A percentile compares a stretch with the other conserved stretches of the same genome.
These are phyloP conservation scores for Papilio aristodemus DNA, from an alignment of 1,140 invertebrate species.

Conservation along the genomic window DNA sequence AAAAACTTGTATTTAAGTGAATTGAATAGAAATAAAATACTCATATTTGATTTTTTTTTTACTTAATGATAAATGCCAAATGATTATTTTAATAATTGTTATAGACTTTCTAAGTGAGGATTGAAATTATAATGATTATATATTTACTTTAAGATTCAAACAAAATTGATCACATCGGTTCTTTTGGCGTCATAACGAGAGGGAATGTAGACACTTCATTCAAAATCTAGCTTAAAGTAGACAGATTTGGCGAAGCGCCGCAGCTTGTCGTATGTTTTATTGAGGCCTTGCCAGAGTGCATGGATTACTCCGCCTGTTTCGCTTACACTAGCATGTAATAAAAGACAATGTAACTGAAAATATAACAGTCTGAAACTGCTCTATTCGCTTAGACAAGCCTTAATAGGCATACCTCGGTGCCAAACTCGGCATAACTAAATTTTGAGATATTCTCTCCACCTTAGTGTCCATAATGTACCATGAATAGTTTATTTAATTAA, in stretches of 20 bases:
- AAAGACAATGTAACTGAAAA: slow-evolving; percentile 16
- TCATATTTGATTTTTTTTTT: not conserved
- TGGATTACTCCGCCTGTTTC: slow-evolving; percentile 8
- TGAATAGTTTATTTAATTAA: not conserved
- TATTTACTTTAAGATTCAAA: too few relatives aligned
- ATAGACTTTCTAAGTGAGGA: too few relatives aligned
- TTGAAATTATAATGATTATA: too few relatives aligned
- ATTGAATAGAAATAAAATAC: slow-evolving; percentile 15
- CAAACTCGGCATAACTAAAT: not conserved
- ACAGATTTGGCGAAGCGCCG: slow-evolving; percentile 20
- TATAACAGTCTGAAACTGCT: not conserved
- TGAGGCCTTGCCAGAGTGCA: slow-evolving; percentile 27
- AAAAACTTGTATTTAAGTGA: slow-evolving; percentile 18
- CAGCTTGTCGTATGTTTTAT: slow-evolving; percentile 20
- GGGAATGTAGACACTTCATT: not conserved
- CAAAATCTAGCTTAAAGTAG: not conserved
- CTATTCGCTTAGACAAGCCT: not conserved
- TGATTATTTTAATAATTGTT: too few relatives aligned
- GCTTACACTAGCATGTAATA: slow-evolving; percentile 26
- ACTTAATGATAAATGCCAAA: too few relatives aligned
- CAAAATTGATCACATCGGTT: too few relatives aligned
- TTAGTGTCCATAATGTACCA: not conserved
- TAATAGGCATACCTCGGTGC: not conserved
- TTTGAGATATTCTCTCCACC: slow-evolving; percentile 14
- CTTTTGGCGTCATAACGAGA: not conserved